Base-by-base conservation (phyloP, 2,888 invertebrate genomes). In the Caenorhabditis sinica region DNA sequence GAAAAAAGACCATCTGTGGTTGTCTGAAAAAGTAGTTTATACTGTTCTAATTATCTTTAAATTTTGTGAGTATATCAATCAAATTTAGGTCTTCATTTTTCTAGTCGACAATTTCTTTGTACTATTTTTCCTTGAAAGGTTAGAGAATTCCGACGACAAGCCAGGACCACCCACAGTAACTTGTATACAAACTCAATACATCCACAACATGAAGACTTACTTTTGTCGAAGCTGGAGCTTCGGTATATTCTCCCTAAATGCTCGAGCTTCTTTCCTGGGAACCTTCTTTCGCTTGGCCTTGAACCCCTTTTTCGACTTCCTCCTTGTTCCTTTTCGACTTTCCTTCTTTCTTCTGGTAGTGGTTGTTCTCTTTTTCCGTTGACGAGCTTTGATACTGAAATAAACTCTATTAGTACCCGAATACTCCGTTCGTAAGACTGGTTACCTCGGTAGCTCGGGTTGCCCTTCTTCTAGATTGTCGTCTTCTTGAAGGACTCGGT, bases 171-270 rank as follows among this genome's bases (percentile, higher is more conserved):
- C 20, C 20, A 20, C 2, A 51, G 20, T 0, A 45, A 6, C 33
- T 33, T 4, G 33, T n/a, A n/a, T n/a, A n/a, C n/a, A n/a, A n/a
- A n/a, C n/a, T n/a, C n/a, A n/a, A n/a, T n/a, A n/a, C n/a, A n/a
- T n/a, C n/a, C 71, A 58, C 28, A 43, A 58, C 43, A 40, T 51
- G 13, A 74, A 68, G 17, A 71, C 71, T 79, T 23, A 79, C 79
- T 79, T 79, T 13, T 79, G 79, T 2, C 79, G 53, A 33, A 79
- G 71, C 0, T 79, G 63, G 1, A 79, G 79, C n/a, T 71, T 79
- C 8, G 40, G 63, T 17, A 65, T 45, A 9, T 63, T 72, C 23
- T 61, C 66, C 11, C 63, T 4, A 9, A 51, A 11, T 6, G 17
- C 15, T 33, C 68, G 56, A 6, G 20, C 15, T 15, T 20, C 56